Evolutionary conservation across 64 coral and sea anemone species (phyloP), one percentile per base, ranked within the genome.

Genomic region (Platygyra sinensis): DNA sequence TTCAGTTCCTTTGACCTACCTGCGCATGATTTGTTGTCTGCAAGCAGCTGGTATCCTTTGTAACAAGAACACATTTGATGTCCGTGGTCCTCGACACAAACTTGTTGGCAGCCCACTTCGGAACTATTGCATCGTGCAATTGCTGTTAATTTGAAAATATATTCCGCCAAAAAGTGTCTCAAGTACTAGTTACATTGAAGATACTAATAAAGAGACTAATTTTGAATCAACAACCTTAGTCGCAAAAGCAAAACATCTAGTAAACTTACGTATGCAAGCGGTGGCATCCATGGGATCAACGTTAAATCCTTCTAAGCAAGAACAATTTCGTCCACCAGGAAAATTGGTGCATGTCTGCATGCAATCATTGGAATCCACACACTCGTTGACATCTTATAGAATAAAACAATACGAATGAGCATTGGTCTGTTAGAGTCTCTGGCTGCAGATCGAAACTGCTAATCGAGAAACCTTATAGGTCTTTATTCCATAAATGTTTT

Each of bases 1-100:
- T 57, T 46, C 39, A 46, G 5, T 5, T 5, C 39, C 10, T 57
- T 57, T 57, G 54, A 57, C 54, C 54, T 63, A 90, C 89, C 89
- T 29, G 27, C 18, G 31, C 89, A 90, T 8, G 30, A 30, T 72
- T 82, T 73, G 24, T n/a, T 12, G 31, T 90, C 89, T 27, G 4
- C 9, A 19, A 74, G 31, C 3, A 90, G 54, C 28, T 82, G 14
- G 67, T 90, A 90, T 7, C 89, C 89, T 51, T 90, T 82, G 14
- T 83, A 38, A 83, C 89, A 90, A 39, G 89, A 82, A 72, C 89
- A 90, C 80, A 82, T 90, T 29, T 64, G 77, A 10, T 74, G 49
- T 2, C 57, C 72, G 60, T 83, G 67, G 24, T 83, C 77, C 52
- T 30, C 22, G 11, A 61, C 51, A 36, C 89, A 90, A 67, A 90